These are phyloP conservation scores for Phengaris alcon DNA, from an alignment of 2,888 invertebrate species.

Conservation along the genomic window DNA sequence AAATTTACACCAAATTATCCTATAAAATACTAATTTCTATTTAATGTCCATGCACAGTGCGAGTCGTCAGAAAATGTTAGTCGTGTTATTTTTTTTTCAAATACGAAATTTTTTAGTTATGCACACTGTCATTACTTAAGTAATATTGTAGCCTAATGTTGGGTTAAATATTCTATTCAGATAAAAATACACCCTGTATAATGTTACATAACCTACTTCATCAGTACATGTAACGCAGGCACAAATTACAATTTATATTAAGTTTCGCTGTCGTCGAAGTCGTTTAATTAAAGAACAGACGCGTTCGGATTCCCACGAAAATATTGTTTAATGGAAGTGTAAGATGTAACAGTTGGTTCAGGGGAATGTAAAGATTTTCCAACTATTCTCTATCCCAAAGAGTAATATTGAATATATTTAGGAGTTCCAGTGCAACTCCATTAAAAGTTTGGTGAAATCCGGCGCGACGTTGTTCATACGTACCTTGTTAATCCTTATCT, in stretches of 20 bases:
- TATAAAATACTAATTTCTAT: too few relatives aligned
- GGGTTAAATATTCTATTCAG: too few relatives aligned
- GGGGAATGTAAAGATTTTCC: constrained; percentile 17
- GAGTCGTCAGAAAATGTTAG: too few relatives aligned
- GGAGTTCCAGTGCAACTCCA: constrained; percentile 39
- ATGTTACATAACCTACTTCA: neutral
- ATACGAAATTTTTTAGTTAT: too few relatives aligned
- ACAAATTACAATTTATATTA: too few relatives aligned
- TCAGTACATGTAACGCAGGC: neutral
- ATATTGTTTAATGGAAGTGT: neutral
- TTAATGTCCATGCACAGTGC: too few relatives aligned
- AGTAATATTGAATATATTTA: constrained; percentile 36
- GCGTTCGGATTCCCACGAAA: neutral
- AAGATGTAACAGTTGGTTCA: constrained; percentile 11
- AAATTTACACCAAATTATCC: too few relatives aligned
- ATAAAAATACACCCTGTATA: too few relatives aligned
- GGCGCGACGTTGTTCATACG: constrained; percentile 33
- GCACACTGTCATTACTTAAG: too few relatives aligned
- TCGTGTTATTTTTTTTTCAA: too few relatives aligned
- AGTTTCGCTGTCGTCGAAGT: neutral
- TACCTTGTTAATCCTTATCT: constrained; percentile 29
- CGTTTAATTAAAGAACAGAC: neutral
- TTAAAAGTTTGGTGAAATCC: constrained; percentile 39
- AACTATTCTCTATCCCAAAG: constrained; percentile 29
- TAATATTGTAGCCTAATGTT: too few relatives aligned